Percentiles rank a stretch among this genome's conserved stretches.
These are phyloP conservation scores for Theropithecus gelada DNA, from an alignment of 2,113 vertebrate genomes.

Conservation along the genomic window DNA sequence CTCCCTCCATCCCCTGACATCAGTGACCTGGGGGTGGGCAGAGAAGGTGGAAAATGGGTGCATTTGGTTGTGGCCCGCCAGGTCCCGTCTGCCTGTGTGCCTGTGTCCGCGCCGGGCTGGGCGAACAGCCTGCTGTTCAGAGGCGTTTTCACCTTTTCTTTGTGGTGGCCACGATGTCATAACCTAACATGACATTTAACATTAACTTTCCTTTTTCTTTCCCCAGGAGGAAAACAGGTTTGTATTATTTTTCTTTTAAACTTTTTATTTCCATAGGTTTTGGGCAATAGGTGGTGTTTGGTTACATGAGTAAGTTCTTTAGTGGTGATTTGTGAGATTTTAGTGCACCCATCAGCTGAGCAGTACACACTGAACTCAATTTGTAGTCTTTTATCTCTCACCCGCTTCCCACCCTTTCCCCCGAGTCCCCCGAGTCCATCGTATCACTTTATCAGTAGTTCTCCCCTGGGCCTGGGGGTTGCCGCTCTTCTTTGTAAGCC, in stretches of 20 bases:
- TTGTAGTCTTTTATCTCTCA: no score
- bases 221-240: slow-evolving; percentile 49
- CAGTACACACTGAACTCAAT: no score
- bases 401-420: no score
- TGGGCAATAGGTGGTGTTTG: no score
- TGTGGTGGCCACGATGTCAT: accelerated
- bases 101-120: accelerated
- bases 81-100: neutral
- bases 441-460: neutral
- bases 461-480: neutral
- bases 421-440: no score
- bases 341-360: no score
- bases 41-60: no score
- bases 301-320: no score
- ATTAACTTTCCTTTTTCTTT: neutral
- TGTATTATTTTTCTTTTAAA: neutral
- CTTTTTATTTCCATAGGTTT: no score
- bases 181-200: neutral
- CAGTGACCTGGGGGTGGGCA: accelerated
- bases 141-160: neutral
- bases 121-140: neutral
- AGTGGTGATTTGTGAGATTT: no score
- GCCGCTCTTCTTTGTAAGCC: neutral
- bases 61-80: accelerated
- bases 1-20: neutral